Percentiles rank a stretch among this genome's conserved stretches.
Evolutionary conservation across 1,140 invertebrate species (phyloP).

Genomic region (Bradysia coprophila): DNA sequence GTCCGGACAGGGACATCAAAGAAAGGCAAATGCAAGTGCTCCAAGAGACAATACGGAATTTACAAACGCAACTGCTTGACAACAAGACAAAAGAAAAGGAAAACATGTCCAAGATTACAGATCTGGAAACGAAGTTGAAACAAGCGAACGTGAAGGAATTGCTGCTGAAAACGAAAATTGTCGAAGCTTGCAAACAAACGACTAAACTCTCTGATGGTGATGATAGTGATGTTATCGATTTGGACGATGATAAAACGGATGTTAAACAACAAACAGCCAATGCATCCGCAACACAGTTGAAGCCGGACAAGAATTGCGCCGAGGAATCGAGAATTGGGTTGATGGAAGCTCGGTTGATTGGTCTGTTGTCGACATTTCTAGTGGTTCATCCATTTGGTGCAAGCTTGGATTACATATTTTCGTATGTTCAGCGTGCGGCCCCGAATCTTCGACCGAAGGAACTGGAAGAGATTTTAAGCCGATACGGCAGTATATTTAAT

Average conservation of each 20-base stretch:
- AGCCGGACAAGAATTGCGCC: neutral
- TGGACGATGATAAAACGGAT: neutral
- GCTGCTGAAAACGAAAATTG: conserved; percentile 11
- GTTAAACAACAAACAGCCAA: conserved; percentile 9
- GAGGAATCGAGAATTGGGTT: conserved; percentile 22
- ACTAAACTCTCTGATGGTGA: conserved; percentile 7
- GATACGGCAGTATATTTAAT: conserved; percentile 57
- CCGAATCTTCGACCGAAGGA: conserved; percentile 43
- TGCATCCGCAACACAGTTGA: neutral
- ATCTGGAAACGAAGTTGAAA: conserved; percentile 33
- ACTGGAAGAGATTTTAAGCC: conserved; percentile 51
- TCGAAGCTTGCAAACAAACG: conserved; percentile 11
- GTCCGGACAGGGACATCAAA: conserved; percentile 18
- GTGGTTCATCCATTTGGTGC: conserved; percentile 78
- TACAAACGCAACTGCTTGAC: conserved; percentile 56
- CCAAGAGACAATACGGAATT: conserved; percentile 59
- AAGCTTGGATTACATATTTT: conserved; percentile 67
- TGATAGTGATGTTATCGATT: conserved; percentile 5
- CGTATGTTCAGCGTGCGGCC: conserved; percentile 59
- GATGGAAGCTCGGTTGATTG: conserved; percentile 47
- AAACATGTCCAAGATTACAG: conserved; percentile 37
- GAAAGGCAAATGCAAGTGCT: conserved; percentile 25
- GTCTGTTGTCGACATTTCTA: conserved; percentile 64
- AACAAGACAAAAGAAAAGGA: conserved; percentile 38
- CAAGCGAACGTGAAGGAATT: conserved; percentile 17